Base-by-base conservation (phyloP, 1,140 invertebrate species). In the Dendrolimus punctatus region DNA sequence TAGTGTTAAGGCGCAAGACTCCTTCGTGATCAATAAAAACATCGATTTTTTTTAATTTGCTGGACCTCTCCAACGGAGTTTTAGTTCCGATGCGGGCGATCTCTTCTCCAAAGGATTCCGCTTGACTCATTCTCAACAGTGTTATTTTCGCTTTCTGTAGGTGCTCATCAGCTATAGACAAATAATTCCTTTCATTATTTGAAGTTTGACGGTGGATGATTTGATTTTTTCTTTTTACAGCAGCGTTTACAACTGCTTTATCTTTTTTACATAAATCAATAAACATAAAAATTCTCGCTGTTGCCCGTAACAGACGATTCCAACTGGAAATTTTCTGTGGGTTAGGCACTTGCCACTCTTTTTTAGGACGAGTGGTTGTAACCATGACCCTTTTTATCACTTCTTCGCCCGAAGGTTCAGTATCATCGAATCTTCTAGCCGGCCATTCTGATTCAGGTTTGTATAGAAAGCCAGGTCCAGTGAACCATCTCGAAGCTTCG, bases 241-340 rank as follows among this genome's bases (percentile, higher is more conserved):
- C 44, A 5, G 44, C 44, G n/a, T 46, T 8, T 6, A 8, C 10
- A 8, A 6, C 44, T 47, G 6, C 5, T 47, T 47, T 36, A 8
- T 42, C 9, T 51, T 8, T 5, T 37, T 8, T 8, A 10, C 50
- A 52, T 6, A 49, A 37, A 0, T 49, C 46, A 4, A 49, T 49
- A n/a, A 52, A 57, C 6, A 10, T 40, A 1, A 57, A 8, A 0
- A 38, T 38, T 36, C 44, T 47, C 10, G 55, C 55, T 39, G 55
- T 57, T 0, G 55, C 44, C n/a, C 55, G 8, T 40, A 49, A 4
- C 5, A 57, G n/a, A 4, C 8, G 36, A 3, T 38, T 39, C 41
- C 44, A 57, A 0, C 7, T 47, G 4, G 55, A 52, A 40, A 57
- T 49, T 2, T 43, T 9, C 9, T 10, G 38, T n/a, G 41, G n/a